Percentiles rank a stretch among this genome's conserved stretches.
These are phyloP conservation scores for Apomyelois bistriatella DNA, from an alignment of 2,888 invertebrate genomes.

Conservation along the genomic window DNA sequence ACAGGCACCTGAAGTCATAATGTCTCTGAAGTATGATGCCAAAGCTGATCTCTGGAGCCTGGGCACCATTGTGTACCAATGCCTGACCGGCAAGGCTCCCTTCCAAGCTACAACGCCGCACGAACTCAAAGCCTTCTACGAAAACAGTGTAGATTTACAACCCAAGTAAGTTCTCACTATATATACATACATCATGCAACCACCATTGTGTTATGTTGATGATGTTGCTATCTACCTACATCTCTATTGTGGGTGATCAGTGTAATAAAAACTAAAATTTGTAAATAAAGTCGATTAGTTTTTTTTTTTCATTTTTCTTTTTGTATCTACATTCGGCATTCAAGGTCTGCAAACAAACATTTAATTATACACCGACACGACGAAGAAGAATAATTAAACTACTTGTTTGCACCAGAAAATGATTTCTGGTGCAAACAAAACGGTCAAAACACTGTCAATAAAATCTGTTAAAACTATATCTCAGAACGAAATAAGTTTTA, in stretches of 20 bases:
- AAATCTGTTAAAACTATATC: too few species aligned
- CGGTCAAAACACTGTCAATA: too few species aligned
- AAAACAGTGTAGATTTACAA: constrained; percentile 93
- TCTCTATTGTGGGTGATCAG: not conserved
- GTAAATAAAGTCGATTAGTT: not conserved
- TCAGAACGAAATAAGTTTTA: too few species aligned
- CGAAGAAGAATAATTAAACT: not conserved
- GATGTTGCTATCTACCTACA: not conserved
- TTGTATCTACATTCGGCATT: not conserved
- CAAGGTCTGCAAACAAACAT: constrained; percentile 9
- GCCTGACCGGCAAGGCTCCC: constrained; percentile 98
- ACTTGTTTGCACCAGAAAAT: too few species aligned
- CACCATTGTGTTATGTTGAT: too few species aligned
- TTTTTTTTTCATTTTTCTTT: constrained; percentile 5
- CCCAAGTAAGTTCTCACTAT: constrained; percentile 85
- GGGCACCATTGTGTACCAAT: constrained; percentile 99
- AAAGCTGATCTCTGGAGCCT: constrained; percentile 99
- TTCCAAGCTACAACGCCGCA: constrained; percentile 99
- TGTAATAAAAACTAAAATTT: not conserved
- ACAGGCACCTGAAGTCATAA: constrained; percentile 98
- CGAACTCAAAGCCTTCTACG: constrained; percentile 97
- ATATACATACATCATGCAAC: too few species aligned
- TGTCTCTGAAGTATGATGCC: constrained; percentile 98
- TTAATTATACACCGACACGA: too few species aligned
- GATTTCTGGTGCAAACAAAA: too few species aligned